Evolutionary conservation across 2,113 vertebrate species (phyloP).

Genomic region (Gavialis gangeticus): DNA sequence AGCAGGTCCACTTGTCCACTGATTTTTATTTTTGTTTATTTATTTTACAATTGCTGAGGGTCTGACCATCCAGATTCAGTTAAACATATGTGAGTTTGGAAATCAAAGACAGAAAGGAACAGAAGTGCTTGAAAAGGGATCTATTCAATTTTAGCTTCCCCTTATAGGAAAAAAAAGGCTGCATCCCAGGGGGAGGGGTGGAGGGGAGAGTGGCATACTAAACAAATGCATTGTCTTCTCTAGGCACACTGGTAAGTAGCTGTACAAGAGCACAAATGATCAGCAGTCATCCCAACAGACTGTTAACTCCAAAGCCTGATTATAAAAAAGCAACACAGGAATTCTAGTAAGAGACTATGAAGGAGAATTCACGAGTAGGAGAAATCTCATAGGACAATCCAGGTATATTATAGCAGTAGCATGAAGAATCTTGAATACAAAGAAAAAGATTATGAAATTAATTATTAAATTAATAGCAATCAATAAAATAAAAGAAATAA

Average conservation of each 20-base stretch:
- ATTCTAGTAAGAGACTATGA: background rate
- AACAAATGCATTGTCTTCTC: background rate
- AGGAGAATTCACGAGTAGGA: background rate
- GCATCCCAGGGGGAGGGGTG: background rate
- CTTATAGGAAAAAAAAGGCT: background rate
- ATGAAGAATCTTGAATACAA: background rate
- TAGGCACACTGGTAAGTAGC: constrained; percentile 2
- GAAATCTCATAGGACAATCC: background rate
- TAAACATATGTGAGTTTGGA: no score
- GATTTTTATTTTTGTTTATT: background rate
- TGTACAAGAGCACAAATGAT: background rate
- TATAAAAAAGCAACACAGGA: background rate
- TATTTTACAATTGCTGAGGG: background rate
- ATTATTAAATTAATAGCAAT: background rate
- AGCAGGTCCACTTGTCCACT: fast-evolving
- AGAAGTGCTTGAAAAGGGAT: background rate
- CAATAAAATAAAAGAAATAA: background rate
- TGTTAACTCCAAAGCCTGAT: constrained; percentile 26
- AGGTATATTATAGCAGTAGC: background rate
- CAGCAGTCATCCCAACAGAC: background rate
- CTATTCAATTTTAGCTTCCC: background rate
- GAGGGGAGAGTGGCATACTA: background rate
- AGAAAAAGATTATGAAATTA: background rate
- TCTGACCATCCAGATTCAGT: background rate
- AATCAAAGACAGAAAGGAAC: background rate